Base-by-base conservation (phyloP, 2,113 vertebrate genomes). In the Lophura nycthemera region DNA sequence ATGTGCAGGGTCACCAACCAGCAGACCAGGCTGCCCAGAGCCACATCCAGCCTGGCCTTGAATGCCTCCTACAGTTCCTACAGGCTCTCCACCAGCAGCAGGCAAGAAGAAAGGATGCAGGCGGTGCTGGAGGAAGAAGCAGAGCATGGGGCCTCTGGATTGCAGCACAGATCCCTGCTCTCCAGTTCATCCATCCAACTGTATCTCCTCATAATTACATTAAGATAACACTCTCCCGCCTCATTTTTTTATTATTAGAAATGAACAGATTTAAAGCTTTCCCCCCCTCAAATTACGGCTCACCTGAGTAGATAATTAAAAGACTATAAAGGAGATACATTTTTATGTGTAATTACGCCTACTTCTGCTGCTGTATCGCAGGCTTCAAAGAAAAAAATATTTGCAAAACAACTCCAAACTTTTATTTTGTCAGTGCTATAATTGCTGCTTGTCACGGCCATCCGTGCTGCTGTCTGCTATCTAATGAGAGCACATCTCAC, bases 221-320 rank as follows among this genome's bases (percentile, higher is more conserved):
- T 94, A 92, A 94, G 96, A 92, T 88, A 92, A 89, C 81, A 30
- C 73, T 78, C 90, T 93, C 87, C 91, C 48, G 83, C 86, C 92
- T 94, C 40, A 21, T 79, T 89, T 95, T 95, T 97, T 97, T 52
- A 91, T 89, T 97, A 91, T 92, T 95, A 92, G 93, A 92, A 95
- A 93, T 48, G 83, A 96, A 48, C 91, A 96, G 89, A 94, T 97
- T 96, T 96, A 94, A 96, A 95, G 91, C 84, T 94, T 95, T 92
- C 74, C 27, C 52, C 94, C 86, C 92, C 93, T 94, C 94, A 95
- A 96, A 97, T 97, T 96, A 97, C 76, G 92, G 83, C 92, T 97
- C 97, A 97, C 95, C 95, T 97, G 97, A 96, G 92, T 91, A 96
- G 97, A 92, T 97, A 97, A 97, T 97, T 97, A 97, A 96, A 86